Conservation (phyloP, 2,113 vertebrate species). For the Eulacestoma nigropectus region DNA sequence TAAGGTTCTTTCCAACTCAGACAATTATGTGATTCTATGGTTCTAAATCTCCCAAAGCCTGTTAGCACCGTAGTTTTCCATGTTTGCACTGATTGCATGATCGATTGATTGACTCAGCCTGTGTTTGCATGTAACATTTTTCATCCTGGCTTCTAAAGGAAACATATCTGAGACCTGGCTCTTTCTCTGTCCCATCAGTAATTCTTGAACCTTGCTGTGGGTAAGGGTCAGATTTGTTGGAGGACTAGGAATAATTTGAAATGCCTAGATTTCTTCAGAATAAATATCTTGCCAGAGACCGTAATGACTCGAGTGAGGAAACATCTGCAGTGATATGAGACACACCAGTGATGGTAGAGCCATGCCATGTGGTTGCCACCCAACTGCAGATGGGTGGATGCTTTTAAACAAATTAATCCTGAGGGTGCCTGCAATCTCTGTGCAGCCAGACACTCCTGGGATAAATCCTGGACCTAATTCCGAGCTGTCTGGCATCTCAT, state of each 20-base stretch:
- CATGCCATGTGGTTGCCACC: background rate
- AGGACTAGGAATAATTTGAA: background rate
- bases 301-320: background rate
- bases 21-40: background rate
- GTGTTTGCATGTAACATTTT: background rate
- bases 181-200: background rate
- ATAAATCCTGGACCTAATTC: conserved; percentile 22
- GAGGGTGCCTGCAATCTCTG: background rate
- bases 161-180: background rate
- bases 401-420: background rate
- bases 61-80: background rate
- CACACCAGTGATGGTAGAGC: background rate
- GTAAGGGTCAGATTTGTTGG: background rate
- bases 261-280: background rate
- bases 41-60: background rate
- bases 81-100: background rate
- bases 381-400: background rate
- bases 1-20: background rate
- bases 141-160: background rate
- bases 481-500: background rate
- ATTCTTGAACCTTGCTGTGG: background rate
- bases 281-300: background rate
- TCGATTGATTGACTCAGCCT: background rate
- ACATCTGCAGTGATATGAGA: background rate
- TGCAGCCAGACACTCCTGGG: background rate